Percentiles rank a stretch among this genome's conserved stretches.
Evolutionary conservation across 1,140 invertebrate genomes (phyloP).

Genomic region (Eumaeus atala): DNA sequence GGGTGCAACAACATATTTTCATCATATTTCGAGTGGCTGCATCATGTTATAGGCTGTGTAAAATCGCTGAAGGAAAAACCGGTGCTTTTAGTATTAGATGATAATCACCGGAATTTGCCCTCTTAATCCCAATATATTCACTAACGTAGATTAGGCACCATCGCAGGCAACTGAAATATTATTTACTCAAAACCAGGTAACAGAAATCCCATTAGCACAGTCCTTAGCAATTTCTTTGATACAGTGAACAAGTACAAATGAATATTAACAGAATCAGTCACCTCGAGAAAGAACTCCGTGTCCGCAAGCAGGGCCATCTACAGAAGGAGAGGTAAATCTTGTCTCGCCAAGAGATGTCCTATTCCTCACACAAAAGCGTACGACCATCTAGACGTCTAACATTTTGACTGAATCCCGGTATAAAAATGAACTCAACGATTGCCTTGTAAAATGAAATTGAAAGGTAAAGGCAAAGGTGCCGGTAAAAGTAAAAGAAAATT

Average conservation of each 20-base stretch:
- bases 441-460: neutral
- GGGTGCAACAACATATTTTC: constrained; percentile 10
- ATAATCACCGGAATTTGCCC: too few relatives aligned
- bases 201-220: neutral
- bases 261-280: neutral
- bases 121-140: too few relatives aligned
- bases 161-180: too few relatives aligned
- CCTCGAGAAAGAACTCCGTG: neutral
- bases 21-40: too few relatives aligned
- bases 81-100: too few relatives aligned
- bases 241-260: too few relatives aligned
- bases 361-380: constrained; percentile 1
- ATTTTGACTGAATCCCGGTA: neutral
- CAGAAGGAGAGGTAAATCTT: constrained; percentile 4
- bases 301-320: too few relatives aligned
- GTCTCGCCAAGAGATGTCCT: constrained; percentile 8
- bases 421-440: neutral
- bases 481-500: constrained; percentile 6
- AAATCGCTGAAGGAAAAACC: too few relatives aligned
- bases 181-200: too few relatives aligned
- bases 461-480: constrained; percentile 1
- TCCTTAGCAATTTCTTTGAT: too few relatives aligned
- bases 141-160: too few relatives aligned
- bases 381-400: constrained; percentile 1
- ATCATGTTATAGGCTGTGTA: too few relatives aligned